These are phyloP conservation scores for Bolinopsis microptera DNA, from an alignment of 37 sponge, comb jelly and placozoan genomes.

Conservation along the genomic window DNA sequence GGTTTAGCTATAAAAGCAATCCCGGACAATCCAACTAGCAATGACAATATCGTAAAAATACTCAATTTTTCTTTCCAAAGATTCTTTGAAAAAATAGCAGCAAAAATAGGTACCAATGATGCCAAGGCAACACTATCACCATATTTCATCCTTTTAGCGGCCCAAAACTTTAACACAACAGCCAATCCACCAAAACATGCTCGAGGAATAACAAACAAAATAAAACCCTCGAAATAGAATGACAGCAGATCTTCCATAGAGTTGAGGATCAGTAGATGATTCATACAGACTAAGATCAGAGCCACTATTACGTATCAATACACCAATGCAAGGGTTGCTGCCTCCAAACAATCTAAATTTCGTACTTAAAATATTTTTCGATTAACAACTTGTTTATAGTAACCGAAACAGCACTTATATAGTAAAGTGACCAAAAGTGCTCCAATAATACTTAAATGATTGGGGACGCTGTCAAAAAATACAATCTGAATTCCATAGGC, in stretches of 20 bases:
- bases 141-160: not conserved
- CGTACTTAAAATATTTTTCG: too few relatives aligned
- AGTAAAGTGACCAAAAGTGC: not conserved
- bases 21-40: not conserved
- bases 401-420: not conserved
- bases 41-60: not conserved
- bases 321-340: too few relatives aligned
- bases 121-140: not conserved
- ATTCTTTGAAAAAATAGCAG: not conserved
- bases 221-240: not conserved
- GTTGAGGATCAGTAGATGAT: too few relatives aligned
- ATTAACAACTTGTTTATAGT: too few relatives aligned
- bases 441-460: too few relatives aligned
- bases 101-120: slow-evolving; percentile 7
- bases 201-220: not conserved
- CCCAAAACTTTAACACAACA: not conserved
- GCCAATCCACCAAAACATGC: not conserved
- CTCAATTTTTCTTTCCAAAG: slow-evolving; percentile 46
- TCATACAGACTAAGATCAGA: too few relatives aligned
- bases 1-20: not conserved
- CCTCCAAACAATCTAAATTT: too few relatives aligned
- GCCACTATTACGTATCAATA: too few relatives aligned
- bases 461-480: too few relatives aligned
- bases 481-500: too few relatives aligned
- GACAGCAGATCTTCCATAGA: too few relatives aligned